Conservation (phyloP, 1,140 invertebrate genomes). For the Rhyzopertha dominica region DNA sequence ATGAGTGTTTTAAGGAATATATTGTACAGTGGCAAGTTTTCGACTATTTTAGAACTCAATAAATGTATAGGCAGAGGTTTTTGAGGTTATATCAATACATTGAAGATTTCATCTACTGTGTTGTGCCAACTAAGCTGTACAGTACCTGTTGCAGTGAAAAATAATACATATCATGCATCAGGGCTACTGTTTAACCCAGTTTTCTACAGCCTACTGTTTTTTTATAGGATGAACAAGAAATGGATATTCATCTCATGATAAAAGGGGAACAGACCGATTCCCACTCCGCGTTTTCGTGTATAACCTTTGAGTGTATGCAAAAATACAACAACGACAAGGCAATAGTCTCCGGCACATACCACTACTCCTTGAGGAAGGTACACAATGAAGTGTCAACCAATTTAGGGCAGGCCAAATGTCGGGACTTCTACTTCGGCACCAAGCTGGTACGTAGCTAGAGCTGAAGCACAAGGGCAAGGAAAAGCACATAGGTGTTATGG, state of each 20-base stretch:
- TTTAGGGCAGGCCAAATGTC: conserved; percentile 88
- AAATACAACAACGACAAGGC: conserved; percentile 90
- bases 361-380: conserved; percentile 94
- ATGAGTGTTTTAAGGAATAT: too few relatives aligned
- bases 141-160: conserved; percentile 18
- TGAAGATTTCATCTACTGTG: too few relatives aligned
- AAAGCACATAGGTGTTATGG: conserved; percentile 89
- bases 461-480: conserved; percentile 64
- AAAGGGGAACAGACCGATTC: conserved; percentile 99
- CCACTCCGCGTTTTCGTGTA: conserved; percentile 95
- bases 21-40: too few relatives aligned
- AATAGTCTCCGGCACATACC: conserved; percentile 98
- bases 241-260: conserved; percentile 96
- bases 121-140: too few relatives aligned
- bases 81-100: too few relatives aligned
- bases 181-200: too few relatives aligned
- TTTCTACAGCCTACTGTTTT: too few relatives aligned
- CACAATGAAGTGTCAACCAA: conserved; percentile 86
- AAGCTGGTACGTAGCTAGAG: conserved; percentile 92
- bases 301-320: conserved; percentile 97
- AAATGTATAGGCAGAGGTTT: too few relatives aligned
- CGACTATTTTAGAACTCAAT: too few relatives aligned
- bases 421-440: conserved; percentile 97
- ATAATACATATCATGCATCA: too few relatives aligned
- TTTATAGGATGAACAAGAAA: conserved; percentile 74